Base-by-base conservation (phyloP, 2,113 vertebrate genomes). In the Platichthys stellatus region DNA sequence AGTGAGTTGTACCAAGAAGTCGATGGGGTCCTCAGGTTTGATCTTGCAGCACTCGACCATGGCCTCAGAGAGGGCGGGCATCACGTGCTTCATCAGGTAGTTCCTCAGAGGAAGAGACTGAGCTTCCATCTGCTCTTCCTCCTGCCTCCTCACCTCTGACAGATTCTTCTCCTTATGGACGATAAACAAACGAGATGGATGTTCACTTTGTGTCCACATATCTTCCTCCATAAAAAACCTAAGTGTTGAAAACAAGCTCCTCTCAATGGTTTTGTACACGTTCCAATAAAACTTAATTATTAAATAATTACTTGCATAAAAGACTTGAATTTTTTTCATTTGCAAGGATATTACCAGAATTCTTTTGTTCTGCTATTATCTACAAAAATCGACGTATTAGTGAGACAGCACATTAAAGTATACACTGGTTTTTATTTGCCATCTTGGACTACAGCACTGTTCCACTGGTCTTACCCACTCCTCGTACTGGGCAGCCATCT, bases 71-170 rank as follows among this genome's bases (percentile, higher is more conserved):
- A 99, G 95, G 0, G 96, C 94, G 5, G 97, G 97, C 95, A 98
- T 98, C 51, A 98, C 95, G 0, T 96, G 90, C 78, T 94, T 95
- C 96, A 98, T 97, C 89, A 99, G 88, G 77, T 97, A 99, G 85
- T 96, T 96, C 54, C 97, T 94, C 83, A 98, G 82, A 15, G 97
- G 97, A 63, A 95, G 0, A 18, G 95, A 94, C 56, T 89, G 95
- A 0, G 94, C 94, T 72, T 97, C 96, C 74, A 96, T 59, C 49
- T 97, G 79, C 83, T 98, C 95, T 4, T 79, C 35, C 86, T 99
- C 96, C 90, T 98, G 95, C 26, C 81, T 93, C 72, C 93, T 95
- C 67, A 98, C 94, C 91, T 96, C 96, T 0, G 92, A 92, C 61
- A 94, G 63, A 17, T 93, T 91, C 82, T 87, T 95, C 68, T 90